Conservation (phyloP, 2,888 invertebrate genomes). For the Bombylius major region DNA sequence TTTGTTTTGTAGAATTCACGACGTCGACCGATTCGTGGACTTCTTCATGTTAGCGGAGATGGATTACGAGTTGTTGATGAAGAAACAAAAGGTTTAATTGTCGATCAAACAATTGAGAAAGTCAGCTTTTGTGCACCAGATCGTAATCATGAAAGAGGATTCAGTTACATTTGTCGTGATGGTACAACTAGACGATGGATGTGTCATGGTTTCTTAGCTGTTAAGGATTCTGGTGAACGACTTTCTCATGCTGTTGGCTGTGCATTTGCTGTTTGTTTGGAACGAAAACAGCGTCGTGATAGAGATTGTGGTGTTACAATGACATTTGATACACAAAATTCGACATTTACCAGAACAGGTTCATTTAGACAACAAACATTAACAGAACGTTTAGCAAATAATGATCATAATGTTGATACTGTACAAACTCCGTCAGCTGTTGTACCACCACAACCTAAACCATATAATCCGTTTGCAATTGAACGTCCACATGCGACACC, state of each 20-base stretch:
- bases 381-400: conserved; percentile 56
- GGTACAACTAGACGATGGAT: conserved; percentile 98
- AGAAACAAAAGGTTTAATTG: conserved; percentile 95
- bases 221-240: conserved; percentile 92
- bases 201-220: conserved; percentile 97
- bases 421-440: conserved; percentile 26
- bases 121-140: conserved; percentile 99
- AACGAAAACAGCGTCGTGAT: conserved; percentile 93
- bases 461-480: conserved; percentile 84
- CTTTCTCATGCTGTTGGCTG: conserved; percentile 98
- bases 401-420: conserved; percentile 39
- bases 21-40: conserved; percentile 76
- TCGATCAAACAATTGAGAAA: conserved; percentile 99
- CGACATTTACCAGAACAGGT: conserved; percentile 85
- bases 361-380: conserved; percentile 79
- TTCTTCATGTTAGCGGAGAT: conserved; percentile 85
- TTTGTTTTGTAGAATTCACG: conserved; percentile 57
- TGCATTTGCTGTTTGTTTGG: conserved; percentile 96
- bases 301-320: conserved; percentile 91
- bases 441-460: conserved; percentile 42
- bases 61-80: conserved; percentile 96
- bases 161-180: conserved; percentile 95
- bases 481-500: conserved; percentile 93
- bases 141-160: conserved; percentile 92
- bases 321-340: conserved; percentile 80